A percentile compares a stretch with the other conserved stretches of the same genome.
Conservation (phyloP, 2,888 invertebrate species). For the Prosopocoilus inquinatus region DNA sequence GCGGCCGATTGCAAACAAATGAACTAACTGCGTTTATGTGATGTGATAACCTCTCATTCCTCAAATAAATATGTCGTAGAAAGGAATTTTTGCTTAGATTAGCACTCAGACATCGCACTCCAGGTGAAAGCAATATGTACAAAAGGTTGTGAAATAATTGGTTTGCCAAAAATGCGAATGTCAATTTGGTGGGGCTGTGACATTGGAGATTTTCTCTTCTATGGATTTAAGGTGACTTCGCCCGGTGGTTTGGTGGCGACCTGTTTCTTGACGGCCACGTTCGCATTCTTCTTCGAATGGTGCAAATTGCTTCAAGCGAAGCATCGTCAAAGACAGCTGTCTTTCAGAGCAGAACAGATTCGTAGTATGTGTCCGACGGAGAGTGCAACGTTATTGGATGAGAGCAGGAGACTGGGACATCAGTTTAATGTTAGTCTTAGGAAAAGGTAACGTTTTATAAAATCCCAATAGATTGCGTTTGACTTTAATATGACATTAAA, state of each 20-base stretch:
- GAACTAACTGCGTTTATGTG: too few relatives aligned
- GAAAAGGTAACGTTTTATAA: too few relatives aligned
- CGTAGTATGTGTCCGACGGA: constrained; percentile 47
- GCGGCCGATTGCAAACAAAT: too few relatives aligned
- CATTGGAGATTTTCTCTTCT: constrained; percentile 63
- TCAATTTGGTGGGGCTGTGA: constrained; percentile 66
- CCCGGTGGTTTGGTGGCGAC: constrained; percentile 57
- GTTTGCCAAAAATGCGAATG: constrained; percentile 56
- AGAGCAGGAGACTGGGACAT: constrained; percentile 12
- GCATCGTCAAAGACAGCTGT: constrained; percentile 47
- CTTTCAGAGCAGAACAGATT: constrained; percentile 43
- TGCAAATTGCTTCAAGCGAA: constrained; percentile 53
- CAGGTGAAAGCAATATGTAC: too few relatives aligned
- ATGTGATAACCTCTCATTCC: neutral
- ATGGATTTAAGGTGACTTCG: constrained; percentile 58
- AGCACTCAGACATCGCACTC: too few relatives aligned
- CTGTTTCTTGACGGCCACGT: constrained; percentile 58
- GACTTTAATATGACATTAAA: constrained; percentile 1
- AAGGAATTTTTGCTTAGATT: too few relatives aligned
- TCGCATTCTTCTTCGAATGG: constrained; percentile 64
- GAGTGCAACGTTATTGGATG: constrained; percentile 49
- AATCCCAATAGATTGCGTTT: too few relatives aligned
- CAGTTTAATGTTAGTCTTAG: neutral
- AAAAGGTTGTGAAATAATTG: too few relatives aligned
- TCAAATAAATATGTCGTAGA: too few relatives aligned